Evolutionary conservation across 1,140 invertebrate genomes (phyloP).

Genomic region (Zaprionus inermis): DNA sequence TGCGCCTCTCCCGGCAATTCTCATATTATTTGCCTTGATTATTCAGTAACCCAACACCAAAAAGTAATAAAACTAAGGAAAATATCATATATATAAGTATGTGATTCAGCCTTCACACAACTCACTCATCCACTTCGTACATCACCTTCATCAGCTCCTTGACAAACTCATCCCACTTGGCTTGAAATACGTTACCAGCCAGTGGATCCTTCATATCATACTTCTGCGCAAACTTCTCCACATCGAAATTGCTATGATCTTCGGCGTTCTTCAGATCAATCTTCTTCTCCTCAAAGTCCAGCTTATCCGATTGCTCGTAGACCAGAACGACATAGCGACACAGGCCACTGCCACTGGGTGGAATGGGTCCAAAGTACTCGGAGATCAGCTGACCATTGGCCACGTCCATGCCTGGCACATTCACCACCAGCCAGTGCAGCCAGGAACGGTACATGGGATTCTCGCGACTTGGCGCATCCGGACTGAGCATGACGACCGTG

Average conservation of each 20-base stretch:
- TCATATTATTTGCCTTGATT: background rate
- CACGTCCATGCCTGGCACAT: conserved; percentile 92
- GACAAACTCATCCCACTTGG: conserved; percentile 95
- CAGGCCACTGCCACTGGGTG: conserved; percentile 91
- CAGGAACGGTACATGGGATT: conserved; percentile 92
- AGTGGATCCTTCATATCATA: conserved; percentile 92
- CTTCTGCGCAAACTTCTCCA: conserved; percentile 87
- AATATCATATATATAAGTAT: background rate
- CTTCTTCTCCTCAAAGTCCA: conserved; percentile 65
- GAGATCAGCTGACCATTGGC: conserved; percentile 90
- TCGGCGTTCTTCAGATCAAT: conserved; percentile 87
- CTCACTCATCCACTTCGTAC: conserved; percentile 48
- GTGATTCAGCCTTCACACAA: background rate
- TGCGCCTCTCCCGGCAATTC: conserved; percentile 9
- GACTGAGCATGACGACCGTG: conserved; percentile 88
- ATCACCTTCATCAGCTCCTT: conserved; percentile 85
- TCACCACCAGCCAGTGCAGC: conserved; percentile 96
- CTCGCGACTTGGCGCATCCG: conserved; percentile 88
- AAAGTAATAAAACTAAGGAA: background rate
- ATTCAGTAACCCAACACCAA: conserved; percentile 20
- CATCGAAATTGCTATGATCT: conserved; percentile 90
- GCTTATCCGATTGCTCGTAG: conserved; percentile 89
- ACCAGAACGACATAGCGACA: conserved; percentile 95
- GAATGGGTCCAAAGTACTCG: conserved; percentile 93
- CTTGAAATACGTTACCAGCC: conserved; percentile 95